Evolutionary conservation across 1,140 invertebrate genomes (phyloP).

Genomic region (Rhynchophorus ferrugineus): DNA sequence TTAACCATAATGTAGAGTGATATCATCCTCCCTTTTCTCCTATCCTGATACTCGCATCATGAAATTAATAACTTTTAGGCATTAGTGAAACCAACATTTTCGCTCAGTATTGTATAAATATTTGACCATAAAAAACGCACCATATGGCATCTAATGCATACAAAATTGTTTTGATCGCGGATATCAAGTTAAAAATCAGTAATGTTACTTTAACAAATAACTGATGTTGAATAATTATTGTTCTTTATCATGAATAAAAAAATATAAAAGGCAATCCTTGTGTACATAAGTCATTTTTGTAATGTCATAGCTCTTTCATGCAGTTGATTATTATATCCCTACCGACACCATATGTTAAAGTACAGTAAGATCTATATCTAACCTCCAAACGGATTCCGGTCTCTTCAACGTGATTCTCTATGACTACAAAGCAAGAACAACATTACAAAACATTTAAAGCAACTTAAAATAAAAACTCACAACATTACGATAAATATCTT

Average conservation of each 20-base stretch:
- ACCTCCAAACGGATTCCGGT: conserved; percentile 30
- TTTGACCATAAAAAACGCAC: too few species aligned
- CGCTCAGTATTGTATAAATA: too few species aligned
- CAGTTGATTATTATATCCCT: not conserved
- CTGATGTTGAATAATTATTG: not conserved
- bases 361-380: conserved; percentile 22
- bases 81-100: too few species aligned
- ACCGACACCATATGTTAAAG: not conserved
- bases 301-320: not conserved
- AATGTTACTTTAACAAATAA: not conserved
- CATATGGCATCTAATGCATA: too few species aligned
- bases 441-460: conserved; percentile 33
- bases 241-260: not conserved
- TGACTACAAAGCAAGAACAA: conserved; percentile 37
- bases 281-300: not conserved
- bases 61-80: too few species aligned
- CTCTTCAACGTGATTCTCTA: conserved; percentile 32
- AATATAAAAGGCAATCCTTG: not conserved
- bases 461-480: conserved; percentile 10
- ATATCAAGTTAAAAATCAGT: too few species aligned
- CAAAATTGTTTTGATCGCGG: too few species aligned
- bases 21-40: too few species aligned
- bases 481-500: not conserved
- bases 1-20: too few species aligned
- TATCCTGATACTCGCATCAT: too few species aligned